A percentile compares a stretch with the other conserved stretches of the same genome.
phyloP scores from a whole-genome alignment of 1,140 invertebrate species.

The Drosophila pruinosa region DNA sequence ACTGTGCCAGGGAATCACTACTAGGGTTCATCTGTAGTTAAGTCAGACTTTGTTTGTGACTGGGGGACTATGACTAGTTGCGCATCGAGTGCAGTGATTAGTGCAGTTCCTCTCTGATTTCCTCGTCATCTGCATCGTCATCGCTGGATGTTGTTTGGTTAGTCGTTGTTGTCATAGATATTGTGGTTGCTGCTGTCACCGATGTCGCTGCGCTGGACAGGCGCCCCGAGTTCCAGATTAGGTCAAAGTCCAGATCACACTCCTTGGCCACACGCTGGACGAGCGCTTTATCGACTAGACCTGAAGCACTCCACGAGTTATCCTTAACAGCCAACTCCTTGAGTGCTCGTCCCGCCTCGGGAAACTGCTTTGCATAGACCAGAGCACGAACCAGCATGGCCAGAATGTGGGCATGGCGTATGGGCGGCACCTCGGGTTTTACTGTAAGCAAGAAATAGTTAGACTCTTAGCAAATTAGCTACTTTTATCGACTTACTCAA shows the following conservation, averaged over 20 bases:
- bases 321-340: conserved; percentile 75
- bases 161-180: conserved; percentile 49
- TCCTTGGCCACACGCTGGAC: conserved; percentile 79
- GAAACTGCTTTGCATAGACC: conserved; percentile 68
- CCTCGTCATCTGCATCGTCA: conserved; percentile 75
- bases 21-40: neutral
- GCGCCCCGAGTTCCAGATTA: conserved; percentile 74
- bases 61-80: conserved; percentile 13
- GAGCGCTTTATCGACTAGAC: conserved; percentile 60
- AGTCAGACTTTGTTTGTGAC: conserved; percentile 7
- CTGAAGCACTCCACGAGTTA: conserved; percentile 70
- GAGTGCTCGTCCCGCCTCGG: conserved; percentile 69
- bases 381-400: conserved; percentile 71
- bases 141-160: conserved; percentile 42
- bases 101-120: conserved; percentile 78
- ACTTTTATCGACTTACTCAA: conserved; percentile 57
- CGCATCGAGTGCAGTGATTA: conserved; percentile 14
- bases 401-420: conserved; percentile 73
- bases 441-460: conserved; percentile 42
- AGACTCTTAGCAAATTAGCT: too few species aligned
- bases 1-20: conserved; percentile 5
- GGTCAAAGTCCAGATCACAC: conserved; percentile 75
- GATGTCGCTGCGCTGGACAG: conserved; percentile 38
- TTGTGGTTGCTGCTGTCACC: conserved; percentile 29
- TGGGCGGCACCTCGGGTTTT: conserved; percentile 76